phyloP scores from a whole-genome alignment of 2,797 vertebrate species.

The Margarornis squamiger region DNA sequence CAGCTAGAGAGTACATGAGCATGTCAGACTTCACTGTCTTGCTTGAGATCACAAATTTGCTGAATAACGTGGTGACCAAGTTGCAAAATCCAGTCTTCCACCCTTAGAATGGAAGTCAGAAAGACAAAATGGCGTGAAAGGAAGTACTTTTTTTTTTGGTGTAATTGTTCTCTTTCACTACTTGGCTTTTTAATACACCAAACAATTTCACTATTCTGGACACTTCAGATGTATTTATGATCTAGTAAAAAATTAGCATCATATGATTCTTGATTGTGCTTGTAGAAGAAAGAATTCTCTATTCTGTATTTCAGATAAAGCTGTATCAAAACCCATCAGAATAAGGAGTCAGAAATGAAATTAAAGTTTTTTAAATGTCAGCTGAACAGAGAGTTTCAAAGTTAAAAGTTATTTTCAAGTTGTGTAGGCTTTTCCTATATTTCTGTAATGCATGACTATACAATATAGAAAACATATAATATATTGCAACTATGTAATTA shows the following conservation, averaged over 20 bases:
- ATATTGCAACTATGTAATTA: background rate
- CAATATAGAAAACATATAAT: background rate
- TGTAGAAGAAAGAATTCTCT: background rate
- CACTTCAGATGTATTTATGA: background rate
- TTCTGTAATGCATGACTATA: background rate
- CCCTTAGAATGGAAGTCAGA: background rate
- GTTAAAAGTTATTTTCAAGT: background rate
- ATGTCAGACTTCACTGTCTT: conserved; percentile 5
- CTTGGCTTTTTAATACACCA: background rate
- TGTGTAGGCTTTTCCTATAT: background rate
- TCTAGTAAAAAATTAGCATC: background rate
- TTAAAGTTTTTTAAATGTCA: background rate
- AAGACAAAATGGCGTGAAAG: background rate
- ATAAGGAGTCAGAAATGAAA: background rate
- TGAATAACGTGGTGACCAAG: background rate
- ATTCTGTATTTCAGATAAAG: background rate
- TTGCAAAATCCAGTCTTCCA: conserved; percentile 10
- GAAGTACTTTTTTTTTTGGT: background rate
- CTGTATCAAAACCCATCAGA: background rate
- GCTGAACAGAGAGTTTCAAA: background rate
- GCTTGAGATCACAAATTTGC: background rate
- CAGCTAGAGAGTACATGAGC: conserved; percentile 19
- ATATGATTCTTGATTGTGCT: background rate
- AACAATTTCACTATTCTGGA: background rate
- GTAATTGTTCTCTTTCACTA: background rate